Conservation (phyloP, 2,888 invertebrate genomes). For the Eulithis testata region DNA sequence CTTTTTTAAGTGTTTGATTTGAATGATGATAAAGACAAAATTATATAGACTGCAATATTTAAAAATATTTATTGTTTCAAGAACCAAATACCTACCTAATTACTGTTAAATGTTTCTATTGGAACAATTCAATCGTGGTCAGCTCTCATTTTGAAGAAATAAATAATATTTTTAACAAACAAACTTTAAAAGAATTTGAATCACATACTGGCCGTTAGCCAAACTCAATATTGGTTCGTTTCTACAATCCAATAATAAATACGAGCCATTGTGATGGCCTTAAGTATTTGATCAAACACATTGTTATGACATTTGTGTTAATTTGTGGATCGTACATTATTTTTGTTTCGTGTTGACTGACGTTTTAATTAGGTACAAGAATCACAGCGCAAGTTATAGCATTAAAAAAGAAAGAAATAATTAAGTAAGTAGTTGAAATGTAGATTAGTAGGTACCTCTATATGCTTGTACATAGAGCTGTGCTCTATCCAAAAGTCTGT, state of each 20-base stretch:
- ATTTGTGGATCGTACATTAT: slow-evolving; percentile 7
- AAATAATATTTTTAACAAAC: slow-evolving; percentile 52
- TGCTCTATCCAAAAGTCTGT: no score
- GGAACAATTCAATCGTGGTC: slow-evolving; percentile 2
- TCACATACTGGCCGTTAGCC: slow-evolving; percentile 53
- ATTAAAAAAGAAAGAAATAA: no score
- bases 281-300: slow-evolving; percentile 23
- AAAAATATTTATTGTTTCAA: not conserved
- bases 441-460: no score
- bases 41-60: no score
- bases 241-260: slow-evolving; percentile 57
- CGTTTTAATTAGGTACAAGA: not conserved
- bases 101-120: slow-evolving; percentile 12
- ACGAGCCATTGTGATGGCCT: slow-evolving; percentile 49
- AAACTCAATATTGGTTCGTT: slow-evolving; percentile 48
- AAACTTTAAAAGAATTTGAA: slow-evolving; percentile 44
- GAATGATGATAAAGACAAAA: no score
- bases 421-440: no score
- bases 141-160: slow-evolving; percentile 29
- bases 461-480: no score
- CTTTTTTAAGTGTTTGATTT: no score
- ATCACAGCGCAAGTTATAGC: not conserved
- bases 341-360: slow-evolving; percentile 5
- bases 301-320: slow-evolving; percentile 15
- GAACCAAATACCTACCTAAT: not conserved